A percentile compares a stretch with the other conserved stretches of the same genome.
These are phyloP conservation scores for Varanus salvator DNA, from an alignment of 2,113 vertebrate genomes.

Conservation along the genomic window DNA sequence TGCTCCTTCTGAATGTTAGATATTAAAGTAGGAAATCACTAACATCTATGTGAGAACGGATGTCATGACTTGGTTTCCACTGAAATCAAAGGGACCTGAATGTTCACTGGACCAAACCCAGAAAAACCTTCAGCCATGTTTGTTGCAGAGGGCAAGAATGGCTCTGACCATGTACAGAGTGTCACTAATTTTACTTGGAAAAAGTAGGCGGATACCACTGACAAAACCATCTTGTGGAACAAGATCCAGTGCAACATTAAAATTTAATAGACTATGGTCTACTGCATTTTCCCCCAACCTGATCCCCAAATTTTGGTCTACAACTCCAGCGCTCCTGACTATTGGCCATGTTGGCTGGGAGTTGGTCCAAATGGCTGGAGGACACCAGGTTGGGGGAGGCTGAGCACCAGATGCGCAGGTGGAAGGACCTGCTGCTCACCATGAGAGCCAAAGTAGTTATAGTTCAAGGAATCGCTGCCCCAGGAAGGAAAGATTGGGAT, in stretches of 20 bases:
- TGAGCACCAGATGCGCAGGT: not conserved
- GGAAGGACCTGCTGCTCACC: not conserved
- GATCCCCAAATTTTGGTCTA: no score
- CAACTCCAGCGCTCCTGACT: no score
- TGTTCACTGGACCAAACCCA: no score
- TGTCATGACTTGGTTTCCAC: no score
- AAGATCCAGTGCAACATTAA: not conserved
- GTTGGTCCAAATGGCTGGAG: not conserved
- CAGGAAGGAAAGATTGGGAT: not conserved
- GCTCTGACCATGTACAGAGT: not conserved
- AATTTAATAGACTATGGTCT: not conserved
- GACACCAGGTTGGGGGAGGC: no score
- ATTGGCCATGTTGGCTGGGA: no score
- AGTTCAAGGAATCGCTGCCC: not conserved
- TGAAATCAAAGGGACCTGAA: no score
- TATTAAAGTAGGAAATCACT: not conserved
- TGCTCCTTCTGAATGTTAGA: not conserved
- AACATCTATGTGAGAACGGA: not conserved
- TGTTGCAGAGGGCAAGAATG: no score
- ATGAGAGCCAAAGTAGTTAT: no score
- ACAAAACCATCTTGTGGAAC: not conserved
- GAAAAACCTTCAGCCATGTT: no score
- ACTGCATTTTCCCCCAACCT: no score
- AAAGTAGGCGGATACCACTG: not conserved
- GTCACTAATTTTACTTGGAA: not conserved